Conservation (phyloP, 2,113 vertebrate genomes). For the Sisor rabdophorus region DNA sequence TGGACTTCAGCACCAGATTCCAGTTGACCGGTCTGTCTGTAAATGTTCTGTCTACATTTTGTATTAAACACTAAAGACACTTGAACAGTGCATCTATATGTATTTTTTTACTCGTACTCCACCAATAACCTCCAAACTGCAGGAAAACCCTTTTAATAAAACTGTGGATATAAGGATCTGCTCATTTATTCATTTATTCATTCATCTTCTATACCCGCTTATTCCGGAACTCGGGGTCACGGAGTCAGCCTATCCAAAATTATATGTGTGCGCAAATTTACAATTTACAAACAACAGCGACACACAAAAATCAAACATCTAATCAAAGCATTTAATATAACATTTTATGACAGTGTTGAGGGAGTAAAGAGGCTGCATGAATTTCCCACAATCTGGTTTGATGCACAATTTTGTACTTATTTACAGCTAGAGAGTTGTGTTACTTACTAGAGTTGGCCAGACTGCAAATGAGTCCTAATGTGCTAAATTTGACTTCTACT, state of each 20-base stretch:
- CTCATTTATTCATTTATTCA: no score
- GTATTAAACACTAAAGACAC: background rate
- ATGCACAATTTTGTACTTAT: background rate
- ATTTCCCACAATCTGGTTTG: background rate
- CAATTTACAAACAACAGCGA: background rate
- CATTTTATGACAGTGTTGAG: background rate
- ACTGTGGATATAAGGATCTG: no score
- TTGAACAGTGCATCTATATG: no score
- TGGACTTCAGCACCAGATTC: no score
- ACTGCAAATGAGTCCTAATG: constrained; percentile 78
- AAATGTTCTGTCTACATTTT: background rate
- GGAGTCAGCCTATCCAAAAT: no score
- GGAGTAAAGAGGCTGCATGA: background rate
- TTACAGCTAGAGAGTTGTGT: background rate
- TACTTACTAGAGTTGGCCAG: constrained; percentile 77
- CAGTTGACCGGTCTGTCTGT: no score
- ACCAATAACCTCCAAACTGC: no score
- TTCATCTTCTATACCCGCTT: no score
- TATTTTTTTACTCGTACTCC: no score
- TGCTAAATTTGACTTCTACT: constrained; percentile 81
- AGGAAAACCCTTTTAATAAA: no score
- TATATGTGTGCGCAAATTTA: no score
- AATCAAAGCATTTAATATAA: background rate
- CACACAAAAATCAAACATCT: background rate
- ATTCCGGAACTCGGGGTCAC: no score